Base-by-base conservation (phyloP, 2,797 vertebrate species). In the Staurois parvus region DNA sequence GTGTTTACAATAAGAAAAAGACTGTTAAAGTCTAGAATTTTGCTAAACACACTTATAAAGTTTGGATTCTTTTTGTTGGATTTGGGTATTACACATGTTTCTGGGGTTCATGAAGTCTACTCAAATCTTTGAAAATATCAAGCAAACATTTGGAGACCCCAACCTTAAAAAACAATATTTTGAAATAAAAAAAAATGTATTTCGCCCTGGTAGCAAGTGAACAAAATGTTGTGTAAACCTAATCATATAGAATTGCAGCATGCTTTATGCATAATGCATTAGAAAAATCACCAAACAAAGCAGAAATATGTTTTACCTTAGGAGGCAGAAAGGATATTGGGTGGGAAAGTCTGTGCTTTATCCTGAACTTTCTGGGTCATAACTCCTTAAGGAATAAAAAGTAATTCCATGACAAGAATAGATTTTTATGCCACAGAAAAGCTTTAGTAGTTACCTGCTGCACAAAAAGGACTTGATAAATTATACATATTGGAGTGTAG, bases 291-390 rank as follows among this genome's bases (percentile, higher is more conserved):
- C 66, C 32, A 74, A 76, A 52, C 69, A 85, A 81, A 81, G 84
- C 73, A 86, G n/a, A 79, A 85, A 76, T 68, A 72, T 78, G 42
- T 72, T 77, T 30, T 81, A 72, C 72, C 56, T 85, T 72, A 79
- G 77, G 64, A 76, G 52, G 32, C 70, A 69, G 26, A 82, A 70
- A 72, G 66, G 24, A 82, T 77, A 37, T 72, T 72, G 48, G 66
- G 52, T 72, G 66, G 79, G 72, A 67, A 77, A 77, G 32, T 62
- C 75, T 29, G 45, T 86, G 37, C 76, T 82, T 82, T 72, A 82
- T 82, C 79, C 56, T 72, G 69, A 72, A 82, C 56, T 77, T 86
- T 86, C 85, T 82, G 70, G 84, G 79, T 86, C 84, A 81, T 69
- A 81, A 72, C 32, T 86, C 73, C 73, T 76, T 34, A 59, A 75